Conservation (phyloP, 2,888 invertebrate species). For the Elegia similella region DNA sequence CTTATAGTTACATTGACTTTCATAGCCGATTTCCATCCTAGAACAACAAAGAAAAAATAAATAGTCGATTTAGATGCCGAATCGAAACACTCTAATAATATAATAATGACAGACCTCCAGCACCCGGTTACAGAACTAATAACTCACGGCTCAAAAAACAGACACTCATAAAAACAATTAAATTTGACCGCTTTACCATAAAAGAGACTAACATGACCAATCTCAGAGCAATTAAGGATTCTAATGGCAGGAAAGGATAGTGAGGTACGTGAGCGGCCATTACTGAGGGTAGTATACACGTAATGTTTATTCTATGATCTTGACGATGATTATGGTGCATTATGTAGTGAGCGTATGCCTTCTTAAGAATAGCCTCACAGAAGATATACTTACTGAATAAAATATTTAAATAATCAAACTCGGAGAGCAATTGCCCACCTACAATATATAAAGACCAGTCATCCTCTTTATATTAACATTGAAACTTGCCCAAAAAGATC, state of each 20-base stretch:
- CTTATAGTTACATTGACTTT: not conserved
- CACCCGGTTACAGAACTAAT: conserved; percentile 63
- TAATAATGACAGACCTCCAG: conserved; percentile 67
- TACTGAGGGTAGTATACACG: conserved; percentile 31
- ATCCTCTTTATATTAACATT: too few relatives aligned
- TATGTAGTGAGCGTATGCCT: not conserved
- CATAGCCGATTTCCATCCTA: not conserved
- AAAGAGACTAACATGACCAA: conserved; percentile 75
- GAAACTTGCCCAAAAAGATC: too few relatives aligned
- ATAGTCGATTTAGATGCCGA: conserved; percentile 58
- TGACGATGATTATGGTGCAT: conserved; percentile 20
- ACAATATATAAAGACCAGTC: too few relatives aligned
- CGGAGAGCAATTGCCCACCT: too few relatives aligned
- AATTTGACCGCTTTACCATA: conserved; percentile 77
- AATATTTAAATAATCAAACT: too few relatives aligned
- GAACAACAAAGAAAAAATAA: conserved; percentile 1
- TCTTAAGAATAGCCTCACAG: not conserved
- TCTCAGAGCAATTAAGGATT: conserved; percentile 73
- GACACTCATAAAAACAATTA: conserved; percentile 78
- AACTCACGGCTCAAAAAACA: conserved; percentile 64
- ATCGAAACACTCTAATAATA: conserved; percentile 49
- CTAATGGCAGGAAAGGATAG: conserved; percentile 74
- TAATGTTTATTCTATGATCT: conserved; percentile 46
- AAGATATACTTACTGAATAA: not conserved
- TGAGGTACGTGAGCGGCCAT: conserved; percentile 50